These are phyloP conservation scores for Myanophis thanlyinensis DNA, from an alignment of 2,113 vertebrate species.

Conservation along the genomic window DNA sequence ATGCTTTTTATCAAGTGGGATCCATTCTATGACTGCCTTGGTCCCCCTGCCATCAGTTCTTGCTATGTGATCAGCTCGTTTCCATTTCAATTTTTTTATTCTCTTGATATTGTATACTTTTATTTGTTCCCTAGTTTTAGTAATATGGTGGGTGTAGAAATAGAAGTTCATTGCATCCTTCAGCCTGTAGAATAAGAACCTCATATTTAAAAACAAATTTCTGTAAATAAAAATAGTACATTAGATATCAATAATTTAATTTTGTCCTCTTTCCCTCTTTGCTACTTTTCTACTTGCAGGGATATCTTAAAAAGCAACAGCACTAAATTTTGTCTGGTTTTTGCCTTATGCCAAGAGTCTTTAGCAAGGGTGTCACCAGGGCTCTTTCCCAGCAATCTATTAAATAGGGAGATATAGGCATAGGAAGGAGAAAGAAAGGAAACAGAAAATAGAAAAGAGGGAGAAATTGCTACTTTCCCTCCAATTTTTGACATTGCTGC, in stretches of 20 bases:
- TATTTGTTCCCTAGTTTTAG: not conserved
- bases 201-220: not conserved
- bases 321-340: not conserved
- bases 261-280: not conserved
- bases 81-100: not conserved
- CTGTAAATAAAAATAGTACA: not conserved
- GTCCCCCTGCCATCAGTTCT: not conserved
- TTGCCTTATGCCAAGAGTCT: not conserved
- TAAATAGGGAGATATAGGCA: not conserved
- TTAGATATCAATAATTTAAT: not conserved
- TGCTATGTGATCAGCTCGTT: not conserved
- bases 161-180: not conserved
- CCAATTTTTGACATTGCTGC: not conserved
- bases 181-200: not conserved
- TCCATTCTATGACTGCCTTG: not conserved
- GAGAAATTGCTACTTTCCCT: not conserved
- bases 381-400: not conserved
- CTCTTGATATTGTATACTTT: not conserved
- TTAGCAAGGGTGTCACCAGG: not conserved
- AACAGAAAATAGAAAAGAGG: not conserved
- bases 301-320: not conserved
- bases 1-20: not conserved
- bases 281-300: not conserved
- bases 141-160: not conserved
- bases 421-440: not conserved